Base-by-base conservation (phyloP, 2,888 invertebrate genomes). In the Caenorhabditis uteleia region DNA sequence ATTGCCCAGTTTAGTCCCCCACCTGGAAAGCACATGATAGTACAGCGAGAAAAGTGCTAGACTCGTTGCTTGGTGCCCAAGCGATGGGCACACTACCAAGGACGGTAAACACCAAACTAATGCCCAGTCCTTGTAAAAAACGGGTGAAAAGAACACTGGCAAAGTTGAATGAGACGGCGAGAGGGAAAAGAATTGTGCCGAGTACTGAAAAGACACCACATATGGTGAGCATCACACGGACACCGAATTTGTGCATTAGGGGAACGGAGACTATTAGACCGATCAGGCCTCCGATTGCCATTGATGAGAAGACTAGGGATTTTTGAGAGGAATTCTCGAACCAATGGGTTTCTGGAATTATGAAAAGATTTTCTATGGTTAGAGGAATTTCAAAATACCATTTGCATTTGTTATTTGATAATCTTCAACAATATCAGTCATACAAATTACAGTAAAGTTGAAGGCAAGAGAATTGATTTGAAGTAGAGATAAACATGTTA, bases 401-500 rank as follows among this genome's bases (percentile, higher is more conserved):
- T n/a, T n/a, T n/a, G n/a, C n/a, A n/a, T 16, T 38, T 7, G 20
- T 31, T 20, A n/a, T 40, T 42, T 31, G 0, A 21, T 23, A 14
- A 2, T 33, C 31, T 21, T 23, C 20, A 33, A 25, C 34, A 12
- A 66, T 51, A 31, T 66, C 66, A 3, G 51, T 33, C 67, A 67
- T 67, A 29, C 67, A 67, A 43, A 67, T 67, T 1, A 67, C 61
- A 18, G 67, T 61, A 31, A 67, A 67, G 39, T 67, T 67, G 26
- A 67, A 54, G 6, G 45, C 47, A 1, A 57, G 48, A 10, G 57
- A 36, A 33, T 67, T 67, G n/a, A 40, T 25, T 39, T 56, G 57
- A 27, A 45, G 29, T 16, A 67, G 33, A 3, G 67, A 53, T 6
- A 61, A 21, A 43, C 55, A 67, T 14, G 49, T 18, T 7, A 51